Evolutionary conservation across 2,888 invertebrate genomes (phyloP).

Genomic region (Andrena dorsata): DNA sequence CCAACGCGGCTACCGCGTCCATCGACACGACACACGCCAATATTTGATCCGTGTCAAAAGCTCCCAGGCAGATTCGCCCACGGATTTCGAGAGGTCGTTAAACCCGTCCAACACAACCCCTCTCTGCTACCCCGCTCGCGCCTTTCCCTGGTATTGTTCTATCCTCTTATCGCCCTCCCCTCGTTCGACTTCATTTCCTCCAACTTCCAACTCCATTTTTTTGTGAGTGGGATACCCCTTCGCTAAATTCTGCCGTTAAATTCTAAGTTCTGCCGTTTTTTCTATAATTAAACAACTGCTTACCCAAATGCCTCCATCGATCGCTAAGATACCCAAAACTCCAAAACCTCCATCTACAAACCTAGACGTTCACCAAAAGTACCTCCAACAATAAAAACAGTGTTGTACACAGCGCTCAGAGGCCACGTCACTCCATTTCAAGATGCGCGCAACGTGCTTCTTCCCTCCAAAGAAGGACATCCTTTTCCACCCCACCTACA

Average conservation of each 20-base stretch:
- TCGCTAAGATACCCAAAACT: neutral
- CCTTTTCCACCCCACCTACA: no score
- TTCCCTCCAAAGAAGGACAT: neutral
- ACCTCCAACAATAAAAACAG: no score
- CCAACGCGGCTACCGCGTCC: constrained; percentile 58
- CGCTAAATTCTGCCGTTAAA: no score
- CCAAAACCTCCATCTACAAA: neutral
- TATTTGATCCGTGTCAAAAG: constrained; percentile 77
- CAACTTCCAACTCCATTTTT: constrained; percentile 24
- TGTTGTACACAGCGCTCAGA: neutral
- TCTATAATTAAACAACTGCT: no score
- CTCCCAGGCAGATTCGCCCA: constrained; percentile 66
- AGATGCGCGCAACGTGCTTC: neutral
- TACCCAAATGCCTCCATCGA: no score
- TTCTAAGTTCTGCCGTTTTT: no score
- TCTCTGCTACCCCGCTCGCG: constrained; percentile 2
- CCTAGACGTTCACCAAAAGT: no score
- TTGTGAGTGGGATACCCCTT: no score
- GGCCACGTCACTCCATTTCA: neutral
- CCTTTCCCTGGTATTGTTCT: constrained; percentile 34
- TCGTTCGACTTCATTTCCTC: constrained; percentile 33
- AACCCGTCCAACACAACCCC: constrained; percentile 51
- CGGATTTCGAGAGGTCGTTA: constrained; percentile 73
- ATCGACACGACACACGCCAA: constrained; percentile 75
- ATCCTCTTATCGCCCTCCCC: constrained; percentile 27